Percentiles rank a stretch among this genome's conserved stretches.
Conservation (phyloP, 2,113 vertebrate genomes). For the Alaudala cheleensis region DNA sequence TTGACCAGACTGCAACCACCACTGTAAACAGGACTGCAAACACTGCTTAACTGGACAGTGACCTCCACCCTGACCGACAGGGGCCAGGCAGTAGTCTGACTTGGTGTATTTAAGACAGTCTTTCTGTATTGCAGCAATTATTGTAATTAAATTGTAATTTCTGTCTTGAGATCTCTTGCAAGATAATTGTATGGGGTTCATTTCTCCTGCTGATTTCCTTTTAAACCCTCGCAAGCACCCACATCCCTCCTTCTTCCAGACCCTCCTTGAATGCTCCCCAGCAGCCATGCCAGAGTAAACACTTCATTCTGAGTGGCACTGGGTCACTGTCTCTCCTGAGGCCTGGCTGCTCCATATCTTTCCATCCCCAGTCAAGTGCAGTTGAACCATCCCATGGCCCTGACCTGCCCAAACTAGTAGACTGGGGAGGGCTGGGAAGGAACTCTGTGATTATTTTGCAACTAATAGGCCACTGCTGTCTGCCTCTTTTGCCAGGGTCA, state of each 20-base stretch:
- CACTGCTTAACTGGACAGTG: not conserved
- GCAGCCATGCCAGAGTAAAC: not conserved
- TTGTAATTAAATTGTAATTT: not conserved
- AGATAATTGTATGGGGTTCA: not conserved
- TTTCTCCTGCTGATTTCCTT: not conserved
- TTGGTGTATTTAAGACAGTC: not conserved
- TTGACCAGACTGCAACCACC: not conserved
- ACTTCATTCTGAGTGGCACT: not conserved
- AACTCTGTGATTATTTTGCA: not conserved
- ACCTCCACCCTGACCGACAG: not conserved
- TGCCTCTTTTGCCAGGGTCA: not conserved
- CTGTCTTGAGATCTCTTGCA: not conserved
- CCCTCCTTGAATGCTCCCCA: not conserved
- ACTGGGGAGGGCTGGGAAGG: not conserved
- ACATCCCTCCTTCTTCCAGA: not conserved
- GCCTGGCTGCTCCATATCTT: not conserved
- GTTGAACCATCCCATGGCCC: not conserved
- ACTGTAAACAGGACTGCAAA: not conserved
- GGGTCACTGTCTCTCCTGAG: not conserved
- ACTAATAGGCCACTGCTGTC: not conserved
- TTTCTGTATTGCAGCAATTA: not conserved
- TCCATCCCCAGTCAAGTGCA: not conserved
- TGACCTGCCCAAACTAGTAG: not conserved
- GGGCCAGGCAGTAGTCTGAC: not conserved
- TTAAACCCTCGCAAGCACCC: not conserved